phyloP scores from a whole-genome alignment of 2,113 vertebrate genomes.

The Rhea pennata region DNA sequence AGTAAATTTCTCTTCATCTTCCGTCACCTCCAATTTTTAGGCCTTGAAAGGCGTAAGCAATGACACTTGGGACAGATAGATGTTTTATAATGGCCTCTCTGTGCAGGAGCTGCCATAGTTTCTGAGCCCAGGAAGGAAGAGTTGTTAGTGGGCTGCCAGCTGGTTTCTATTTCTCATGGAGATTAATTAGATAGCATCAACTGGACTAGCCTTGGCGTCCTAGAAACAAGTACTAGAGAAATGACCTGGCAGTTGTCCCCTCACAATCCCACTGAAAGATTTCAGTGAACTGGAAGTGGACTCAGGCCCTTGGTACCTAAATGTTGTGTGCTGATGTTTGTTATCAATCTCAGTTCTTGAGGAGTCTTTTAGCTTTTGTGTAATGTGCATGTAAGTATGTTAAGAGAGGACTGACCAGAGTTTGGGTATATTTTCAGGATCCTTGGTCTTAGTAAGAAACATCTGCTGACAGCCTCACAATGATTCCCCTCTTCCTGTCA shows the following conservation, averaged over 20 bases:
- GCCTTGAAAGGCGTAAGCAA: not conserved
- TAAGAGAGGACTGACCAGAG: not conserved
- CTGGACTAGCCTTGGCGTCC: not conserved
- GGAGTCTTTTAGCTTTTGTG: not conserved
- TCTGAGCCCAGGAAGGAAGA: not conserved
- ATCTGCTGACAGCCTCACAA: not conserved
- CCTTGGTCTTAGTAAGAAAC: not conserved
- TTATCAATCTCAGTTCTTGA: not conserved
- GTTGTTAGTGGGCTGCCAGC: slow-evolving; percentile 17
- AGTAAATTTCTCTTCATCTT: not conserved
- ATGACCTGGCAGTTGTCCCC: slow-evolving; percentile 2
- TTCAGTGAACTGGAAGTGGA: not conserved
- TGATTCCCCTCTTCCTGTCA: not conserved
- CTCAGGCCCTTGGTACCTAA: not conserved
- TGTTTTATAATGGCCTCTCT: not conserved
- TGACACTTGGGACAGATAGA: not conserved
- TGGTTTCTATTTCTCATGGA: not conserved
- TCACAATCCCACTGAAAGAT: not conserved
- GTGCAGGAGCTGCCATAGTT: not conserved
- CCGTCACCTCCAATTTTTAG: not conserved
- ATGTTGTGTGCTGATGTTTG: not conserved
- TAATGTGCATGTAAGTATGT: not conserved
- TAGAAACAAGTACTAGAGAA: slow-evolving; percentile 17
- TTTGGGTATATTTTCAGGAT: not conserved
- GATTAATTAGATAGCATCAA: not conserved